Conservation (phyloP, 2,113 vertebrate species). For the Steatornis caripensis region DNA sequence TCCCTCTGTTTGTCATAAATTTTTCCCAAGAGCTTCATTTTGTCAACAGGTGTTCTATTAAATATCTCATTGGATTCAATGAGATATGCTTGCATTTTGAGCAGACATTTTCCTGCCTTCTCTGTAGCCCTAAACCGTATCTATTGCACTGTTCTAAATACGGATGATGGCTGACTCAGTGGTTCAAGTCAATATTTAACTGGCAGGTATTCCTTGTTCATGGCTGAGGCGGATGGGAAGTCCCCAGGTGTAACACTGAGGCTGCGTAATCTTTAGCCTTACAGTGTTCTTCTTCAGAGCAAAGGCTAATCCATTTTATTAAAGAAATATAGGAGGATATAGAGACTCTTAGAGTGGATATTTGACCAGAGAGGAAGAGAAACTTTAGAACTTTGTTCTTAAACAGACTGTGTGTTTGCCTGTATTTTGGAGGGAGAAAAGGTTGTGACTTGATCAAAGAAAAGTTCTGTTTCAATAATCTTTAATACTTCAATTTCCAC, state of each 20-base stretch:
- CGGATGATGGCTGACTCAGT: accelerated
- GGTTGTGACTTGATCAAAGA: neutral
- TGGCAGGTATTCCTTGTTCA: accelerated
- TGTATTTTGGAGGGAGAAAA: neutral
- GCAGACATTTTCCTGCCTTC: neutral
- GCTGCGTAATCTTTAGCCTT: neutral
- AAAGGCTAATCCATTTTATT: neutral
- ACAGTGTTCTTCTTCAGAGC: neutral
- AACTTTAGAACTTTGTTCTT: neutral
- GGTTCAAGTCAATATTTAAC: neutral
- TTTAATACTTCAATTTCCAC: neutral
- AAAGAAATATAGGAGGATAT: neutral
- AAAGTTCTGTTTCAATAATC: neutral
- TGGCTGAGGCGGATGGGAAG: neutral
- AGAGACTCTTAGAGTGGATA: neutral
- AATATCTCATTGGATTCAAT: neutral
- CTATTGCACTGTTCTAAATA: neutral
- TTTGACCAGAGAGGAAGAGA: neutral
- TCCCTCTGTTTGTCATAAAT: neutral
- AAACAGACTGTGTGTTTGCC: neutral
- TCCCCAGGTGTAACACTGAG: neutral
- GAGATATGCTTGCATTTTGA: neutral
- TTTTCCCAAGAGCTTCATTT: neutral
- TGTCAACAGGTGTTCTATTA: neutral
- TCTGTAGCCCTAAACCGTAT: neutral